These are phyloP conservation scores for Nebria ingens DNA, from an alignment of 1,140 invertebrate genomes.

Conservation along the genomic window DNA sequence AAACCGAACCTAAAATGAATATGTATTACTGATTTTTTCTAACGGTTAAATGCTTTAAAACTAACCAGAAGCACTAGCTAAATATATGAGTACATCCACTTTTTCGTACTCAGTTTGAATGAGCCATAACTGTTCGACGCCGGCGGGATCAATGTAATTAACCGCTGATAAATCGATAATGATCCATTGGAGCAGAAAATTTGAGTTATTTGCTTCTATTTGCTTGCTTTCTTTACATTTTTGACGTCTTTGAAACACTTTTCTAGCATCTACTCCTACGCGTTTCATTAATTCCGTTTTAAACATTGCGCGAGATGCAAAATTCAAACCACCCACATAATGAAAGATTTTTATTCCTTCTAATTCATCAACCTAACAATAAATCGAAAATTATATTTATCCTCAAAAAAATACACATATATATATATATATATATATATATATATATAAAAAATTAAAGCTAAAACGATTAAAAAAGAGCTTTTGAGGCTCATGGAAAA, in stretches of 20 bases:
- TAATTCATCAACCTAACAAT: slow-evolving; percentile 55
- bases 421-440: slow-evolving; percentile 1
- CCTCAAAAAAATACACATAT: slow-evolving; percentile 6
- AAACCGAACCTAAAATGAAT: slow-evolving; percentile 44
- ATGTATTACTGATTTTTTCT: background rate
- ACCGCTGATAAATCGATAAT: slow-evolving; percentile 59
- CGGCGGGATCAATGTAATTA: slow-evolving; percentile 57
- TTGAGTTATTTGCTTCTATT: slow-evolving; percentile 10
- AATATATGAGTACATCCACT: slow-evolving; percentile 43
- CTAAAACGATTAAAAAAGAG: too few species aligned
- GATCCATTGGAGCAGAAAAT: slow-evolving; percentile 21
- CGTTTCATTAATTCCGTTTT: slow-evolving; percentile 45
- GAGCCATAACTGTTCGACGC: slow-evolving; percentile 44
- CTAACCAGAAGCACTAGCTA: slow-evolving; percentile 54
- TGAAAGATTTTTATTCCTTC: slow-evolving; percentile 64
- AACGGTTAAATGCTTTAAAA: too few species aligned
- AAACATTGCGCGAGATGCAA: slow-evolving; percentile 58
- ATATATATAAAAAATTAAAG: background rate
- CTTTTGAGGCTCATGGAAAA: too few species aligned
- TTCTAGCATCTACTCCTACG: slow-evolving; percentile 35
- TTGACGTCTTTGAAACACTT: slow-evolving; percentile 30
- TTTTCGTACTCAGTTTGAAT: slow-evolving; percentile 45
- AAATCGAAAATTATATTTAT: slow-evolving; percentile 23
- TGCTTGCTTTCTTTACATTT: slow-evolving; percentile 26
- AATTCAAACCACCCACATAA: slow-evolving; percentile 66